Base-by-base conservation (phyloP, 2,797 vertebrate genomes). In the Nothura maculosa region DNA sequence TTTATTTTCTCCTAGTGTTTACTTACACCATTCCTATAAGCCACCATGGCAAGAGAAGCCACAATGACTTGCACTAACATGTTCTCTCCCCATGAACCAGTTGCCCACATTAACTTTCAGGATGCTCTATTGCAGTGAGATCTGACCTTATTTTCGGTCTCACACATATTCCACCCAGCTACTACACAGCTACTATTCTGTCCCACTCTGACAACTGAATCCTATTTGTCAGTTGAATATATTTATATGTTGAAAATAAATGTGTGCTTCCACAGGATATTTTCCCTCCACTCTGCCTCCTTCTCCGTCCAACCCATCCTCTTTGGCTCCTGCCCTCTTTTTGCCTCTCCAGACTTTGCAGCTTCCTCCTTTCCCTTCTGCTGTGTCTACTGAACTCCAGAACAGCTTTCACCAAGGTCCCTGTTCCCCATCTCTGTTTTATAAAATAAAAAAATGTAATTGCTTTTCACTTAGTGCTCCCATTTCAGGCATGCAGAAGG, bases 211-310 rank as follows among this genome's bases (percentile, higher is more conserved):
- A 50, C 22, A 75, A 34, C 10, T 62, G 45, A 42, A 52, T 17
- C 3, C 2, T 1, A 0, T 9, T 54, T 2, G 0, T 34, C 36
- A 74, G 21, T 19, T 58, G 43, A 81, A 73, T 12, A 3, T 19
- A 47, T 74, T 92, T 48, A 21, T 7, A 5, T 36, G n/a, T 12
- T 27, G 61, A 73, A 89, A 83, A 74, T 8, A 69, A 13, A 40
- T 1, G 1, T 40, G 60, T 61, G 21, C 34, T 12, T 43, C 16
- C 11, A 18, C 62, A 55, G 11, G 22, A 8, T 84, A 36, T 67
- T 75, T 43, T 32, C 4, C 24, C 12, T 34, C 27, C 14, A 18
- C 9, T 21, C 18, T 48, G 28, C 20, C 81, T 40, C 17, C 7
- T 69, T 63, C 54, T 68, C 19, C 36, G 22, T 47, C 21, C 72